Base-by-base conservation (phyloP, 2,888 invertebrate species). In the Euzophera pinguis region DNA sequence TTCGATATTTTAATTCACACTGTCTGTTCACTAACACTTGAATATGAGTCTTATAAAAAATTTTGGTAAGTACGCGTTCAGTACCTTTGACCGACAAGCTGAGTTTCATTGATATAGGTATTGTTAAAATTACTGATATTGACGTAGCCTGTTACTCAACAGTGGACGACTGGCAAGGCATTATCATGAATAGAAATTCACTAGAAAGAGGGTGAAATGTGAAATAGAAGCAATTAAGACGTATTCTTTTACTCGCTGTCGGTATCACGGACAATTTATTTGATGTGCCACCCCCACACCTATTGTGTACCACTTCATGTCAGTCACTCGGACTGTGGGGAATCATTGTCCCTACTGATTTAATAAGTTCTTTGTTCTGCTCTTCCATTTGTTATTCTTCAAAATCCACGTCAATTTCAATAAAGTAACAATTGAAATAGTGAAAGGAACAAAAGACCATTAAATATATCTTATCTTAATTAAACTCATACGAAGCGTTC, bases 301-400 rank as follows among this genome's bases (percentile, higher is more conserved):
- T 72, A 78, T 85, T 84, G 82, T 83, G 63, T 71, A 67, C 69
- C 76, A 73, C 80, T 85, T 75, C 74, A 82, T 69, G 84, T 76
- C 82, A 81, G 73, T 81, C 84, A 80, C 64, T 59, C 65, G 65
- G 74, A 78, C 78, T 72, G 69, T 68, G 64, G 85, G 82, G 79
- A 69, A 62, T 62, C 67, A 78, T 78, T 78, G 78, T 80, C 69
- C 72, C 69, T 69, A 71, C 64, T 64, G 67, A 75, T 78, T 76
- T 77, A 75, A 76, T 74, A 65, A 67, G 60, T 62, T 62, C 69
- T 78, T 80, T 82, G 74, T 80, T 71, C 69, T 63, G 60, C 60
- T 61, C 59, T 68, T 68, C 65, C 56, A 53, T 48, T 37, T 48
- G 17, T 48, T 22, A 22, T 48, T 48, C 37, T 16, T 12, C 22